Conservation (phyloP, 2,797 vertebrate species). For the Pseudochaenichthys georgianus region DNA sequence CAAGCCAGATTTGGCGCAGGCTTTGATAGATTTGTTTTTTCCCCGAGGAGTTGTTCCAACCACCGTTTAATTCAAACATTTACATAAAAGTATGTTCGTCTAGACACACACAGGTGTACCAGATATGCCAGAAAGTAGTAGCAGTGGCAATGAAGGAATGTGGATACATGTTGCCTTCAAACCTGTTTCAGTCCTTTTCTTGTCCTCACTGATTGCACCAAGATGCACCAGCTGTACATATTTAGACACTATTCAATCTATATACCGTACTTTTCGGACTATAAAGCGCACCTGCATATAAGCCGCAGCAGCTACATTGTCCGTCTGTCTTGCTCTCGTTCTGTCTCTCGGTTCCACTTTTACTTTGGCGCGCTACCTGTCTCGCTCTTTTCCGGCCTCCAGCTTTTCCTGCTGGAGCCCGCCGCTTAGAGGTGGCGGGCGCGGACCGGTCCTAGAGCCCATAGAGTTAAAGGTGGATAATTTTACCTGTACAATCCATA, state of each 20-base stretch:
- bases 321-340: no score
- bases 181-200: not conserved
- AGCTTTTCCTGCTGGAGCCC: no score
- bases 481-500: no score
- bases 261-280: not conserved
- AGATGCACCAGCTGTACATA: not conserved
- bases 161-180: not conserved
- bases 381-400: no score
- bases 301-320: no score
- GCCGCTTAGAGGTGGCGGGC: no score
- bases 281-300: no score
- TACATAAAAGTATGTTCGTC: constrained; percentile 19
- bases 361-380: no score
- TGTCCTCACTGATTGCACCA: not conserved
- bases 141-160: constrained; percentile 8
- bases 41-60: not conserved
- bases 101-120: constrained; percentile 5
- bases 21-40: constrained; percentile 20
- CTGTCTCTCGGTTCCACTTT: no score
- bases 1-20: constrained; percentile 25
- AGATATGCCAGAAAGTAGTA: not conserved
- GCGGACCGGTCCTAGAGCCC: no score
- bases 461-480: no score
- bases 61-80: constrained; percentile 22
- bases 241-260: not conserved